Conservation (phyloP, 2,797 vertebrate genomes). For the Poeciliopsis turneri region DNA sequence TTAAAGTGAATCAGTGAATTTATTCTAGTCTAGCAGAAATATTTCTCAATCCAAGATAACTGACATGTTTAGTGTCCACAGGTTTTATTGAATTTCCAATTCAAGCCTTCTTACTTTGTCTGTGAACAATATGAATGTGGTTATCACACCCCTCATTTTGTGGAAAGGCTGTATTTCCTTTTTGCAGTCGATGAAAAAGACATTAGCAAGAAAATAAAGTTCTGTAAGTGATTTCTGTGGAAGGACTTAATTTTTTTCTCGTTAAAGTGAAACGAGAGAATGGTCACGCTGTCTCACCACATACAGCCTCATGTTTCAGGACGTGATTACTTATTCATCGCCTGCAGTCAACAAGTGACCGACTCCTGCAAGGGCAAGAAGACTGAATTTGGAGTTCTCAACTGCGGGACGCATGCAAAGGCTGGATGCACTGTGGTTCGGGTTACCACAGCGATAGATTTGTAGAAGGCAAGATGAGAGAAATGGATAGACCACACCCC, state of each 20-base stretch:
- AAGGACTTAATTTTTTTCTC: constrained; percentile 7
- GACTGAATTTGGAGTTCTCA: constrained; percentile 15
- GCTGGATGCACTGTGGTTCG: constrained; percentile 4
- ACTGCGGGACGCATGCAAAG: neutral
- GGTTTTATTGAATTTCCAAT: constrained; percentile 4
- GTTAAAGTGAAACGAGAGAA: neutral
- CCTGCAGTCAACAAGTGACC: constrained; percentile 43
- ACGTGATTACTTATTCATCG: constrained; percentile 68
- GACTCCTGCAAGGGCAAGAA: constrained; percentile 12
- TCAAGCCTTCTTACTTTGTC: neutral
- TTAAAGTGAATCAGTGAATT: neutral
- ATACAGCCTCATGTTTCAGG: constrained; percentile 53
- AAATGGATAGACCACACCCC: constrained; percentile 47
- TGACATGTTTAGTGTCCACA: too few relatives aligned
- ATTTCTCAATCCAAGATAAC: neutral
- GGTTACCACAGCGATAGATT: constrained; percentile 32
- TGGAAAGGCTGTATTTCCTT: neutral
- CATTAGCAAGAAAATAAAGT: neutral
- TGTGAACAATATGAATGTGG: neutral
- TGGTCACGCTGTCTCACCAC: neutral
- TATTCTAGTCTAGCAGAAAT: neutral
- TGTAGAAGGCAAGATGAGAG: constrained; percentile 27
- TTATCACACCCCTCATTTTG: neutral
- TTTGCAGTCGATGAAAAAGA: constrained; percentile 1
- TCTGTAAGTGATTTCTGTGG: neutral